Base-by-base conservation (phyloP, 1,140 invertebrate species). In the Musca vetustissima region DNA sequence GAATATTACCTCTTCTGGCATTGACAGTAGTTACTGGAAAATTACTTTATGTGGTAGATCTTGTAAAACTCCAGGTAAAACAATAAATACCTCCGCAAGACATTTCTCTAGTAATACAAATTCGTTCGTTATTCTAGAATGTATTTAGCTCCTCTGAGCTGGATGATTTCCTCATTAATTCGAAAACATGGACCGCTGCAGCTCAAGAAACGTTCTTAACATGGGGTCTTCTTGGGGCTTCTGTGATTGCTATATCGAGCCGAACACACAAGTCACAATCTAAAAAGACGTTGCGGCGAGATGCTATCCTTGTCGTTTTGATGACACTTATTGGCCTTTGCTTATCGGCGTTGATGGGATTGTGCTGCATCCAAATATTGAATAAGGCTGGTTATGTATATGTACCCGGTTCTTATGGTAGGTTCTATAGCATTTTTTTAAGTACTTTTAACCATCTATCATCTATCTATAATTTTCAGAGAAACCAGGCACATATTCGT, bases 161-260 rank as follows among this genome's bases (percentile, higher is more conserved):
- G 88, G 87, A 86, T 69, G 92, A 94, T 80, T 94, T 95, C 83
- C 92, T 95, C 76, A 86, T 92, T 11, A 93, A 93, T 73, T 88
- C 89, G 32, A 89, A 93, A 88, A 91, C 91, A 70, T 97, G 95
- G 95, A 85, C 92, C 11, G 91, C 93, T 1, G 95, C 95, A 0
- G 90, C 92, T 1, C 89, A 93, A 77, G 94, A 96, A 84, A 89
- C 90, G 1, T 96, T 96, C 78, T 86, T 95, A 22, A 95, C 93
- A 0, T 97, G 94, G 95, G 93, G 93, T 11, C 78, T 96, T 1
- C 83, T 95, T n/a, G 93, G 93, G 1, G 90, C 92, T 2, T 92
- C 93, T 57, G 87, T 92, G 2, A 61, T 94, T 92, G 89, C 93
- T 90, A 85, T 88, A 90, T 91, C 80, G 87, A 90, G 75, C 87